Percentiles rank a stretch among this genome's conserved stretches.
Evolutionary conservation across 2,113 vertebrate species (phyloP).

Genomic region (Propithecus coquereli): DNA sequence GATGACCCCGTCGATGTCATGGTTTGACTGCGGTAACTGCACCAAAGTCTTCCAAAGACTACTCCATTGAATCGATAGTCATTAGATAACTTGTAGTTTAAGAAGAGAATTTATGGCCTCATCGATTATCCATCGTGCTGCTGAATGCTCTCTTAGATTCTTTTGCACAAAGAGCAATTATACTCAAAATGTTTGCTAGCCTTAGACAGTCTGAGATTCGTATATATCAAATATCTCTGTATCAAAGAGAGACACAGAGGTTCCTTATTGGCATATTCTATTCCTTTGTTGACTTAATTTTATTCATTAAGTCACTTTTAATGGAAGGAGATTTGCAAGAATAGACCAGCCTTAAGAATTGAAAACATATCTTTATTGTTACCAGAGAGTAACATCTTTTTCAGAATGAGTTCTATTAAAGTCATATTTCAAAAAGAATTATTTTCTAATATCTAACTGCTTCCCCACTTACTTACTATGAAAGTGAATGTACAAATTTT

Average conservation of each 20-base stretch:
- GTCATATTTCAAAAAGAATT: not conserved
- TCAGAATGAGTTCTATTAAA: not conserved
- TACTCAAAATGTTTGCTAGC: not conserved
- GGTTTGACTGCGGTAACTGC: fast-evolving
- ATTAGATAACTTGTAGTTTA: not conserved
- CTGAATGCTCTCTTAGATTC: not conserved
- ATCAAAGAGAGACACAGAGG: not conserved
- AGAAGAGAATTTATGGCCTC: fast-evolving
- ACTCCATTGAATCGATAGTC: fast-evolving
- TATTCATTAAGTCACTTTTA: not conserved
- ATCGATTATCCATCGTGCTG: not conserved
- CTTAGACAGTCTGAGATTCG: not conserved
- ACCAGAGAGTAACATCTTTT: not conserved
- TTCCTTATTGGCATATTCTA: not conserved
- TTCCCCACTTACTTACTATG: not conserved
- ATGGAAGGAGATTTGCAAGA: not conserved
- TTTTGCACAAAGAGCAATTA: not conserved
- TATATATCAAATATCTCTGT: not conserved
- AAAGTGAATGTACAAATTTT: not conserved
- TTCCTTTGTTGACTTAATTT: not conserved
- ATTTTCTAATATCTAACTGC: not conserved
- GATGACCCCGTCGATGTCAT: not conserved
- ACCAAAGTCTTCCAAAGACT: not conserved
- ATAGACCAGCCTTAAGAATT: not conserved
- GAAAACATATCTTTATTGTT: not conserved